These are phyloP conservation scores for Micrasema longulum DNA, from an alignment of 1,140 invertebrate species.

Conservation along the genomic window DNA sequence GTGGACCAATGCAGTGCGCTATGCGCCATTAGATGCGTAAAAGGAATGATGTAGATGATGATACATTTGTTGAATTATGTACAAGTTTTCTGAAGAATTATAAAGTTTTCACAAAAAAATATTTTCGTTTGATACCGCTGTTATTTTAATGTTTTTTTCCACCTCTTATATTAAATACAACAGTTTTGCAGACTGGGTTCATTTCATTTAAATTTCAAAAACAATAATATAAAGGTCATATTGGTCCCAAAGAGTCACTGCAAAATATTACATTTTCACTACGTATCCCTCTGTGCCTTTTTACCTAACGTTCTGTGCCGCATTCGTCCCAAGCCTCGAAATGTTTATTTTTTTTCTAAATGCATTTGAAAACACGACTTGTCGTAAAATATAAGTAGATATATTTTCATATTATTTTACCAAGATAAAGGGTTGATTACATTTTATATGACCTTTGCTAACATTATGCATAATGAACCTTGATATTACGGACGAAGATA, in stretches of 20 bases:
- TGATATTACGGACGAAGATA: constrained; percentile 34
- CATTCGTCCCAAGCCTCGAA: constrained; percentile 21
- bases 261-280: constrained; percentile 7
- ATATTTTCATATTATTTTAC: constrained; percentile 45
- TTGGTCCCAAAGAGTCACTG: constrained; percentile 16
- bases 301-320: constrained; percentile 33
- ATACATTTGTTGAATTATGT: not conserved
- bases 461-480: constrained; percentile 40
- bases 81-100: too few species aligned
- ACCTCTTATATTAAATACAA: too few species aligned
- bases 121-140: too few species aligned
- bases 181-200: not conserved
- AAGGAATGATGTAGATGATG: not conserved
- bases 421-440: constrained; percentile 40
- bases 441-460: constrained; percentile 40
- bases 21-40: too few species aligned
- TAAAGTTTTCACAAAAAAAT: too few species aligned
- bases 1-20: too few species aligned
- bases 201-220: constrained; percentile 28
- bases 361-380: constrained; percentile 41
- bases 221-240: constrained; percentile 28
- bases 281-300: constrained; percentile 35
- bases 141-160: too few species aligned
- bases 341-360: constrained; percentile 39
- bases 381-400: constrained; percentile 30